Base-by-base conservation (phyloP, 2,113 vertebrate species). In the Lontra canadensis region DNA sequence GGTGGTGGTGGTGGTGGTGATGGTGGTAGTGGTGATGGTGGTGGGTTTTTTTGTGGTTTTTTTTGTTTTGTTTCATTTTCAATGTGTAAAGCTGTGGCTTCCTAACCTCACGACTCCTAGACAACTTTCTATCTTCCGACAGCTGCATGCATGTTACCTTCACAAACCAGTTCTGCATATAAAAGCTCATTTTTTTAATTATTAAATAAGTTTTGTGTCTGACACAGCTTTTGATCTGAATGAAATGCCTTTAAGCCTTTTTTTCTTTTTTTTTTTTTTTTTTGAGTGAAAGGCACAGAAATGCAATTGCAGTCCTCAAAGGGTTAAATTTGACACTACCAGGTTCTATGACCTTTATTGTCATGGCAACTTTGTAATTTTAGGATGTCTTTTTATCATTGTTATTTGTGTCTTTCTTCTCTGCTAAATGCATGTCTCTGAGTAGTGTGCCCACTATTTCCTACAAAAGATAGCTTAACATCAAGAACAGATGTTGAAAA, bases 291-390 rank as follows among this genome's bases (percentile, higher is more conserved):
- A 99, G 99, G 99, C 99, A 99, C 99, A 98, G 98, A 99, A 98
- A 99, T 99, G 98, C 99, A 99, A 99, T 99, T 99, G 99, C 98
- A 99, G 99, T 99, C 99, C 99, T 99, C 99, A 98, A 98, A 99
- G 99, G 99, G 99, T 99, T 99, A 99, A 99, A 99, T 98, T 93
- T 98, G 98, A 99, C 98, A 98, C 98, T 98, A 98, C 98, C 89
- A 98, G 98, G 98, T 98, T 98, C 98, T 98, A 97, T 98, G 98
- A 99, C 99, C 99, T 99, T 99, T 99, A 99, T 99, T 99, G 99
- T 99, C 99, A 99, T 99, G 99, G 99, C 99, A 99, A 99, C 99
- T 99, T 99, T 98, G 98, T 98, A 99, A 99, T 99, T 99, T 99
- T 99, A 99, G 99, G 99, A 99, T 99, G 99, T 99, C 99, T 99